Base-by-base conservation (phyloP, 2,888 invertebrate species). In the Diarsia rubi region DNA sequence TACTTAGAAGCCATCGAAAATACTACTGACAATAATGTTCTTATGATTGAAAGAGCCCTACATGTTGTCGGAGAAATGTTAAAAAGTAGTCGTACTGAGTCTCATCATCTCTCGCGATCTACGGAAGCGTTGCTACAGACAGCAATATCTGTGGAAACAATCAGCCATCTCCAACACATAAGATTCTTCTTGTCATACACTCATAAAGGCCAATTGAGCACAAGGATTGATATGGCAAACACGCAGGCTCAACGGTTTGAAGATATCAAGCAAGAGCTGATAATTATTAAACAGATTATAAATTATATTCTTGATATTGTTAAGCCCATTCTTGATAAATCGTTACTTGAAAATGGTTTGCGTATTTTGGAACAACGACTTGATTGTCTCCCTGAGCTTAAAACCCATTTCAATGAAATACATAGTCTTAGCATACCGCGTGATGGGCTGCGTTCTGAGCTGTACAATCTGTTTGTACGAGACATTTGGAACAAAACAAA, bases 41-140 rank as follows among this genome's bases (percentile, higher is more conserved):
- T 81, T 27, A 81, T 77, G 42, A 60, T 82, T 27, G 81, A 81
- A 47, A 77, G 81, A 64, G 67, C 42, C 4, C n/a, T 82, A 4
- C 81, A 82, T 31, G 81, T 82, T n/a, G 54, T 81, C 2, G 81
- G 81, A 42, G 81, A 82, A 82, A 77, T 82, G 81, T 44, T 72
- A 5, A 82, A 82, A 73, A 72, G 27, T 31, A 42, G 69, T 37
- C 9, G 5, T 52, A 37, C 37, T 2, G 49, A 54, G 0, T 37
- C 69, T 49, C 4, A 6, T 24, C 81, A 82, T 69, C 27, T 81
- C 8, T 73, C 73, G 14, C 19, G 12, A 27, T 31, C 59, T 14
- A 59, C 77, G 21, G 69, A 74, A 69, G 70, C 70, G n/a, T 62
- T 80, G 57, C 24, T 80, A 24, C 73, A 77, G 24, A 54, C 60